phyloP scores from a whole-genome alignment of 2,113 vertebrate species.

The Hirundichthys speculiger region DNA sequence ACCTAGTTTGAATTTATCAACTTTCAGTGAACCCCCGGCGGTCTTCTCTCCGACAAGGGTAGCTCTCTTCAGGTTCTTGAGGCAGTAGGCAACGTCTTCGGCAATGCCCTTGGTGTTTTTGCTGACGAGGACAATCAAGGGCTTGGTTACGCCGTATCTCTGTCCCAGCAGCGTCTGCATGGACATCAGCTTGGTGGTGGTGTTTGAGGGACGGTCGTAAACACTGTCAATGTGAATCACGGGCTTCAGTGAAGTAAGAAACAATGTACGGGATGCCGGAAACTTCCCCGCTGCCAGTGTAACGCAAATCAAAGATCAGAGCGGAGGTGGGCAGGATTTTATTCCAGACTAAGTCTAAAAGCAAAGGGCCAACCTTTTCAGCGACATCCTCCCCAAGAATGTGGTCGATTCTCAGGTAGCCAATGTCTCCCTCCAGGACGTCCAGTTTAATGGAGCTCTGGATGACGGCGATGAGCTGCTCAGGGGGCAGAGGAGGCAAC shows the following conservation, averaged over 20 bases:
- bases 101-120: constrained; percentile 86
- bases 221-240: constrained; percentile 88
- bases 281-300: constrained; percentile 85
- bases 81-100: constrained; percentile 90
- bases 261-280: constrained; percentile 92
- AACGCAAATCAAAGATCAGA: constrained; percentile 90
- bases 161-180: constrained; percentile 84
- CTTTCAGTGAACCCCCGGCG: constrained; percentile 86
- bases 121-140: constrained; percentile 90
- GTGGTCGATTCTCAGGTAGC: constrained; percentile 91
- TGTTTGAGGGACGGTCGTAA: constrained; percentile 87
- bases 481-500: constrained; percentile 76
- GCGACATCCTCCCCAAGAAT: constrained; percentile 86
- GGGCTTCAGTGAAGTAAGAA: constrained; percentile 87
- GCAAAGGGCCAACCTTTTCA: constrained; percentile 84
- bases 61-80: constrained; percentile 89
- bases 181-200: constrained; percentile 88
- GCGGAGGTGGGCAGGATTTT: constrained; percentile 87
- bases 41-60: constrained; percentile 89
- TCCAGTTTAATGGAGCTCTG: constrained; percentile 84
- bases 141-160: constrained; percentile 84
- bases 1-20: constrained; percentile 85
- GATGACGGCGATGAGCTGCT: constrained; percentile 84
- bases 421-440: constrained; percentile 87
- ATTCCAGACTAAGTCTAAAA: constrained; percentile 88